Evolutionary conservation across 2,113 vertebrate genomes (phyloP).

Genomic region (Plectropomus leopardus): DNA sequence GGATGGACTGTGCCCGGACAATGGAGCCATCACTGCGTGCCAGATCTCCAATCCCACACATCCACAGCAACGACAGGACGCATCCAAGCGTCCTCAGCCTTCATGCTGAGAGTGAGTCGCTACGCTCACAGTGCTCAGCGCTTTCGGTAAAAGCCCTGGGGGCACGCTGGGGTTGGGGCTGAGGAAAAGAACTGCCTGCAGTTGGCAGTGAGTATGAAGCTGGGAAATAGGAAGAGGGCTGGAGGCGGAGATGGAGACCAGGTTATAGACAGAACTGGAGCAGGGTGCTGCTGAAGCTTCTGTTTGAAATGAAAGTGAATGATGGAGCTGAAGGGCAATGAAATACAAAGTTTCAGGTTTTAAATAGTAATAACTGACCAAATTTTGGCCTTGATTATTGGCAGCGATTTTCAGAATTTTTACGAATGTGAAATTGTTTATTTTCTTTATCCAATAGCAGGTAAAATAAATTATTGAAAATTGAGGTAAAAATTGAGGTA

Average conservation of each 20-base stretch:
- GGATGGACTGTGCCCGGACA: conserved; percentile 52
- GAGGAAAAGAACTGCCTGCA: conserved; percentile 58
- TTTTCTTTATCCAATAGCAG: too few species aligned
- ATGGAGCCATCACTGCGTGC: conserved; percentile 65
- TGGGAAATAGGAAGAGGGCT: conserved; percentile 11
- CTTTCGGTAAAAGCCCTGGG: conserved; percentile 47
- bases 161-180: conserved; percentile 34
- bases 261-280: conserved; percentile 41
- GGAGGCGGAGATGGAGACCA: conserved; percentile 37
- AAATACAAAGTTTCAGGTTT: background rate
- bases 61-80: conserved; percentile 69
- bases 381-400: too few species aligned
- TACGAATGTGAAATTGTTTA: too few species aligned
- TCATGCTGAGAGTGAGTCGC: conserved; percentile 69
- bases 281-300: conserved; percentile 30
- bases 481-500: too few species aligned
- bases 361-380: too few species aligned
- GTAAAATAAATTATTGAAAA: too few species aligned
- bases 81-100: conserved; percentile 74
- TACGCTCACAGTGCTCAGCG: conserved; percentile 45
- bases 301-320: conserved; percentile 14
- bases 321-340: conserved; percentile 7
- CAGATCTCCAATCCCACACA: conserved; percentile 75
- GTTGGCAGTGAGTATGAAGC: conserved; percentile 48
- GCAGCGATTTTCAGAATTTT: too few species aligned